Base-by-base conservation (phyloP, 2,888 invertebrate genomes). In the Xylocampa areola region DNA sequence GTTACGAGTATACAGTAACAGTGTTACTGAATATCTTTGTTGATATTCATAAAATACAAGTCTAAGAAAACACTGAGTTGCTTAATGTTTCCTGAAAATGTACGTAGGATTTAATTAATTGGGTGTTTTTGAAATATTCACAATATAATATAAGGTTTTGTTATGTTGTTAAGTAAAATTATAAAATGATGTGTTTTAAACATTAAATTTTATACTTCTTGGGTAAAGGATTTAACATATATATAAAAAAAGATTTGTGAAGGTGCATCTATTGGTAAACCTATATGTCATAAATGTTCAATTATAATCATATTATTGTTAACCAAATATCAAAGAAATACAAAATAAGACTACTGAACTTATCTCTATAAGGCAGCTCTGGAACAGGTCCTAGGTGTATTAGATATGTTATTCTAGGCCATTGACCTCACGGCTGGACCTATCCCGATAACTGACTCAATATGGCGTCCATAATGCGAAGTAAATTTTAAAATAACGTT, bases 361-460 rank as follows among this genome's bases (percentile, higher is more conserved):
- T 1, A 0, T 29, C 13, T 27, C 14, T 13, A 10, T 4, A 17
- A 39, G 35, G 37, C 32, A 8, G 7, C 17, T 23, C 13, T 10
- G 19, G 48, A 67, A 67, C 49, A 40, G 40, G 43, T 60, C 25
- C 19, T 27, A 40, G 29, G 47, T 60, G 66, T 40, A 10, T 36
- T 16, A 50, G 51, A 63, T 43, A 53, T 52, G 43, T 32, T 61
- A 13, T 8, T 23, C 32, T n/a, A 14, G 39, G 25, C 23, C n/a
- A 32, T 29, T 68, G 50, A 68, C 50, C 68, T 50, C 68, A 61
- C 48, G 58, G 59, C 48, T 57, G 58, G 68, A n/a, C 13, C 14
- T 13, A 32, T 68, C 36, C 23, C 21, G 21, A 50, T 68, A 47
- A 50, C 36, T 41, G 44, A 45, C 32, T 27, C 40, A 39, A 16